Conservation (phyloP, 2,888 invertebrate genomes). For the Liopterus haemorrhoidalis region DNA sequence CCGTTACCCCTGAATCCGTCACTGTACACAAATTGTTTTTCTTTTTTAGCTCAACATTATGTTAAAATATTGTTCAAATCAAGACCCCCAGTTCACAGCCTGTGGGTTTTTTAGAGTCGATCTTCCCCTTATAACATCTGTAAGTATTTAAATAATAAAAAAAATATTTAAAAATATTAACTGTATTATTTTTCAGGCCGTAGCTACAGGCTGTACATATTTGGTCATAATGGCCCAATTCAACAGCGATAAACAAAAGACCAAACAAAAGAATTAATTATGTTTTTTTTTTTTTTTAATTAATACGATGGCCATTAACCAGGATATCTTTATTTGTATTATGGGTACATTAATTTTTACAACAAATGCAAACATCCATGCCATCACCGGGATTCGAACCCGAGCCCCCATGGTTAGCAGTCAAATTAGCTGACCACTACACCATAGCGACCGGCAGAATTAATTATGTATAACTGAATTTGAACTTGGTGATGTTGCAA, state of each 20-base stretch:
- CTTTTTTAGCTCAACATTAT: conserved; percentile 8
- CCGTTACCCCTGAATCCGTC: too few species aligned
- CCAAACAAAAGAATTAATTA: background rate
- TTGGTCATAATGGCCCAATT: conserved; percentile 15
- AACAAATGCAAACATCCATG: too few species aligned
- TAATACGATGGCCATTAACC: too few species aligned
- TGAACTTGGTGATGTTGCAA: too few species aligned
- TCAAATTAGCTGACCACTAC: too few species aligned
- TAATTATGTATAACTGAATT: too few species aligned
- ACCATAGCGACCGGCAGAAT: too few species aligned
- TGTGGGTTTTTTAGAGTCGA: conserved; percentile 14
- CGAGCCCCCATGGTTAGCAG: too few species aligned
- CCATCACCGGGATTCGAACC: too few species aligned
- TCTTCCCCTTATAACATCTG: conserved; percentile 15
- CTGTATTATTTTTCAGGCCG: conserved; percentile 7
- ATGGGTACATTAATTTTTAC: too few species aligned
- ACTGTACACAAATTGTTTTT: conserved; percentile 1
- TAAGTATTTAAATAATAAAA: conserved; percentile 10
- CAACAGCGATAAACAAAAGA: conserved; percentile 8
- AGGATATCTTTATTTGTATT: too few species aligned
- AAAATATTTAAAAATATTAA: background rate
- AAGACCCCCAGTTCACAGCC: conserved; percentile 1
- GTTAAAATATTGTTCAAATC: conserved; percentile 6
- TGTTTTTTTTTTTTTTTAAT: background rate
- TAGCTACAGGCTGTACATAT: conserved; percentile 11